phyloP scores from a whole-genome alignment of 2,797 vertebrate species.

The Tamandua tetradactyla region DNA sequence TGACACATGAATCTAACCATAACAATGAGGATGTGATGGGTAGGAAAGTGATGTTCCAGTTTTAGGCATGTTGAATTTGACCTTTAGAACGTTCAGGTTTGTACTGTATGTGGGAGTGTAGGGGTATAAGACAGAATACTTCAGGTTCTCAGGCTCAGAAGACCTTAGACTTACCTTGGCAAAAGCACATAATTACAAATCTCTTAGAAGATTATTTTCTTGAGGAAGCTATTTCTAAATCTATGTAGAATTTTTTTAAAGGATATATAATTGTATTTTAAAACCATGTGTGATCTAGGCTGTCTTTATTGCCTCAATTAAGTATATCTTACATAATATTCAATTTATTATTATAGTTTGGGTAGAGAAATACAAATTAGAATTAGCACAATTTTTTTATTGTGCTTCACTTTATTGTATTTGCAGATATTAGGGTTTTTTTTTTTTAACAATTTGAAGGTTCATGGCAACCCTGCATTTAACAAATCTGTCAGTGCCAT shows the following conservation, averaged over 20 bases:
- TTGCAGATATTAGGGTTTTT: too few relatives aligned
- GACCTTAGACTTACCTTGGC: not conserved
- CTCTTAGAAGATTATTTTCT: too few relatives aligned
- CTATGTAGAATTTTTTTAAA: conserved; percentile 7
- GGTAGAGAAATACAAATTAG: not conserved
- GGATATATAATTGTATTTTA: not conserved
- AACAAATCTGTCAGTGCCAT: too few relatives aligned
- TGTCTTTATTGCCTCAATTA: not conserved
- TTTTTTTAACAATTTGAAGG: too few relatives aligned
- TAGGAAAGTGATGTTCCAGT: not conserved
- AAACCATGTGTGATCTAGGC: not conserved
- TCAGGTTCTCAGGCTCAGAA: not conserved
- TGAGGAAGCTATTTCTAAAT: conserved; percentile 4
- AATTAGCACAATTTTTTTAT: not conserved
- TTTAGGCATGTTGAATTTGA: not conserved
- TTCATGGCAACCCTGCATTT: too few relatives aligned
- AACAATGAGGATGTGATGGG: not conserved
- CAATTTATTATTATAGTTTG: not conserved
- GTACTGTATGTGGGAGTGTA: not conserved
- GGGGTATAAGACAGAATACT: not conserved
- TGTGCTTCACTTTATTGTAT: too few relatives aligned
- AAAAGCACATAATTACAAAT: too few relatives aligned
- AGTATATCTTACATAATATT: conserved; percentile 1
- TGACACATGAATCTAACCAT: too few relatives aligned
- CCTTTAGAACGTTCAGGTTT: not conserved